A percentile compares a stretch with the other conserved stretches of the same genome.
These are phyloP conservation scores for Platichthys flesus DNA, from an alignment of 2,113 vertebrate species.

Conservation along the genomic window DNA sequence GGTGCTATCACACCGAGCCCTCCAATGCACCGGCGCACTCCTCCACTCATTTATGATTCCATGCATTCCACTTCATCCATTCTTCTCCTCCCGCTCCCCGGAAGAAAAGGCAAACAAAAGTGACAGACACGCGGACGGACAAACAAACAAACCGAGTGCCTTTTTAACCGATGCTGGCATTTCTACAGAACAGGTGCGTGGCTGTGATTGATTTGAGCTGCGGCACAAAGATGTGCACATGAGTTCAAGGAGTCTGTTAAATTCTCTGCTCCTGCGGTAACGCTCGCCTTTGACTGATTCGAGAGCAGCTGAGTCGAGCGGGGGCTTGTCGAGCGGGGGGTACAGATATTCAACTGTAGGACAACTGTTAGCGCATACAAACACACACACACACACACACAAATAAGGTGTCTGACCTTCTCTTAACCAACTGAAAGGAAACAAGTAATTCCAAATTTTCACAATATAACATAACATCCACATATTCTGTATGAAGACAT, in stretches of 20 bases:
- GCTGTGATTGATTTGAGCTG: conserved; percentile 70
- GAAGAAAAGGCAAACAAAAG: conserved; percentile 58
- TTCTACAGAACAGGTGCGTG: conserved; percentile 55
- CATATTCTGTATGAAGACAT: background rate
- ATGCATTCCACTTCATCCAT: conserved; percentile 41
- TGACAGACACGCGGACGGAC: conserved; percentile 45
- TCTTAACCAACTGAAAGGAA: conserved; percentile 38
- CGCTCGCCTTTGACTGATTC: conserved; percentile 44
- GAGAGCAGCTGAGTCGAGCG: conserved; percentile 10
- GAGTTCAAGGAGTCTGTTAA: conserved; percentile 52
- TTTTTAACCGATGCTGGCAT: conserved; percentile 64
- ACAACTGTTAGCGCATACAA: conserved; percentile 38
- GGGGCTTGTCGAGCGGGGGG: conserved; percentile 25
- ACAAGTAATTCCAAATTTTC: conserved; percentile 5
- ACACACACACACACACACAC: background rate
- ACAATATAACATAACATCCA: background rate
- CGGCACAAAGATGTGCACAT: conserved; percentile 25
- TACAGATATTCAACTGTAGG: conserved; percentile 26
- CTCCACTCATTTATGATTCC: conserved; percentile 68
- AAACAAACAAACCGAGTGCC: conserved; percentile 43
- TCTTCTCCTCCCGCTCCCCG: conserved; percentile 16
- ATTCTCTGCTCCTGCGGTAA: conserved; percentile 40
- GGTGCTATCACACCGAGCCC: conserved; percentile 39
- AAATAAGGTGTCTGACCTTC: conserved; percentile 36
- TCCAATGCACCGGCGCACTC: conserved; percentile 42